Evolutionary conservation across 2,797 vertebrate species (phyloP).

Genomic region (Esox masquinongy): DNA sequence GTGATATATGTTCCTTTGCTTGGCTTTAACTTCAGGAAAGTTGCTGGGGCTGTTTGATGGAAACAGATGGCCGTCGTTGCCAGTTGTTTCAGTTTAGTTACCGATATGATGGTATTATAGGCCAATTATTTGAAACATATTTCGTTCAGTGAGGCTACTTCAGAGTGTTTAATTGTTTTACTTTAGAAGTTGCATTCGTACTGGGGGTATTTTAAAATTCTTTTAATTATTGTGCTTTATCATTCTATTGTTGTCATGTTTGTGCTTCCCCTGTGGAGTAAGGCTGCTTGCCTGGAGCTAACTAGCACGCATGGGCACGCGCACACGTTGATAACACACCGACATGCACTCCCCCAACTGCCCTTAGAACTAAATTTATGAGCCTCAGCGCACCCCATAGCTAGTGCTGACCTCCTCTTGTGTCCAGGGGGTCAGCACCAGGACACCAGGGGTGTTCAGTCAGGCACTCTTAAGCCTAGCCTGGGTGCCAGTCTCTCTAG

Average conservation of each 20-base stretch:
- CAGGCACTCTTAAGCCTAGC: constrained; percentile 22
- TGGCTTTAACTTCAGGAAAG: neutral
- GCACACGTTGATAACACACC: neutral
- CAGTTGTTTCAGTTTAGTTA: constrained; percentile 5
- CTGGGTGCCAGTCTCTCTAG: no score
- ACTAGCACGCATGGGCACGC: neutral
- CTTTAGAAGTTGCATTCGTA: neutral
- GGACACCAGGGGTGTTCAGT: constrained; percentile 25
- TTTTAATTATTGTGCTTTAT: neutral
- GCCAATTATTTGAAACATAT: constrained; percentile 12
- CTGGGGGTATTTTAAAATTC: neutral
- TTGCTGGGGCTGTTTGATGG: neutral
- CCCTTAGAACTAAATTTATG: constrained; percentile 42
- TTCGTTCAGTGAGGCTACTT: neutral
- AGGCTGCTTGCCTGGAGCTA: neutral
- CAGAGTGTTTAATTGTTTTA: neutral
- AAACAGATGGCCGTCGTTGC: neutral
- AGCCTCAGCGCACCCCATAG: constrained; percentile 22
- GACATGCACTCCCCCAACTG: no score
- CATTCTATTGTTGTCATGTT: neutral
- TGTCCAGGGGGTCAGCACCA: constrained; percentile 50
- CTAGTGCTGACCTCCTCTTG: constrained; percentile 39
- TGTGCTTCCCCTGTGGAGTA: neutral
- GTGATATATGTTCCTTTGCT: neutral
- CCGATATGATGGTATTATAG: constrained; percentile 9